A percentile compares a stretch with the other conserved stretches of the same genome.
Evolutionary conservation across 2,797 vertebrate species (phyloP).

Genomic region (Centropyge bicolor): DNA sequence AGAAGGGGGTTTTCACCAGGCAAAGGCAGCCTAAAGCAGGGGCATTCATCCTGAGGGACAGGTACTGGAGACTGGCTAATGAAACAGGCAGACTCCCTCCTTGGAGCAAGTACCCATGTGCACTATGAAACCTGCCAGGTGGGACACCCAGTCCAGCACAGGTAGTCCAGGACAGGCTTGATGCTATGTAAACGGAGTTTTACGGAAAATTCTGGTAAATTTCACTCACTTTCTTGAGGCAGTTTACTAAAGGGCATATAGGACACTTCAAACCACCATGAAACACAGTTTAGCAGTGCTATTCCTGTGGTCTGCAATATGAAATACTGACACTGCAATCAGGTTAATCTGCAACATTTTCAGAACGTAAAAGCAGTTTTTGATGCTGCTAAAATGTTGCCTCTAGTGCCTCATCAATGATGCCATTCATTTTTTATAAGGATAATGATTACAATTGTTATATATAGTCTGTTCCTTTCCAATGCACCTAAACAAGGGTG

Average conservation of each 20-base stretch:
- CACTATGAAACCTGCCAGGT: constrained; percentile 49
- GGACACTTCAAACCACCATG: neutral
- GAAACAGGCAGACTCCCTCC: constrained; percentile 84
- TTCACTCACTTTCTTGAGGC: neutral
- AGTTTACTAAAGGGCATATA: neutral
- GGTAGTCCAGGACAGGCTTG: neutral
- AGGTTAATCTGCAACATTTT: neutral
- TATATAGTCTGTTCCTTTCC: neutral
- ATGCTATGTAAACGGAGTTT: neutral
- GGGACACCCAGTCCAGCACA: neutral
- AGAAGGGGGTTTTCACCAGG: constrained; percentile 95
- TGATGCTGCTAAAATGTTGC: neutral
- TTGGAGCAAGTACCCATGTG: constrained; percentile 80
- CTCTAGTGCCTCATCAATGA: neutral
- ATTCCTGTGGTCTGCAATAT: constrained; percentile 1
- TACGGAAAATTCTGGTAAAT: constrained; percentile 1
- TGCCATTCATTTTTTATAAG: neutral
- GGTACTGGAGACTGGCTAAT: constrained; percentile 96
- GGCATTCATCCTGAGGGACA: constrained; percentile 91
- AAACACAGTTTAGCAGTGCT: neutral
- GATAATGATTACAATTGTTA: neutral
- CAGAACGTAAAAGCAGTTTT: neutral
- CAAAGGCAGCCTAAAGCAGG: constrained; percentile 94
- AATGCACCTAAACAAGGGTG: neutral
- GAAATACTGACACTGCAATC: neutral